Evolutionary conservation across 2,113 vertebrate species (phyloP).

Genomic region (Prionailurus bengalensis): DNA sequence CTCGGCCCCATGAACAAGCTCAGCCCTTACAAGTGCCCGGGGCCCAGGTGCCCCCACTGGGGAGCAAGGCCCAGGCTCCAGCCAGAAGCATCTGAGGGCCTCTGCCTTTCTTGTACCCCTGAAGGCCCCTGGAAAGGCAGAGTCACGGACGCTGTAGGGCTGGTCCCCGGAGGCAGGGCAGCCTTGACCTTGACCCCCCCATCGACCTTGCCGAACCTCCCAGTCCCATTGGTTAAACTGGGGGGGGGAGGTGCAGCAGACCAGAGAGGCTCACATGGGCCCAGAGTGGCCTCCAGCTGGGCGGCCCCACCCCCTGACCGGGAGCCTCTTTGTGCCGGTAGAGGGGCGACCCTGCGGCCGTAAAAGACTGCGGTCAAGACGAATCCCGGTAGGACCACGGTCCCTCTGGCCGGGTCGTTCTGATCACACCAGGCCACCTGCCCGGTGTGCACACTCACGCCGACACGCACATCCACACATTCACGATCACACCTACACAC

Average conservation of each 20-base stretch:
- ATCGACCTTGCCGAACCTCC: too few species aligned
- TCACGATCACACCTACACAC: fast-evolving
- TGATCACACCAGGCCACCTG: too few species aligned
- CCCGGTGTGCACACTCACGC: background rate
- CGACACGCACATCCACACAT: fast-evolving
- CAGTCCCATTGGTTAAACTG: too few species aligned
- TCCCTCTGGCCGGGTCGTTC: background rate
- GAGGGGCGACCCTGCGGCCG: background rate
- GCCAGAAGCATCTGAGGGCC: too few species aligned
- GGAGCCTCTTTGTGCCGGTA: fast-evolving
- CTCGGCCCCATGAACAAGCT: too few species aligned
- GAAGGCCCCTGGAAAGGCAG: background rate
- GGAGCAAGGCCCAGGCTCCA: background rate
- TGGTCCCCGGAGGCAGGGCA: background rate
- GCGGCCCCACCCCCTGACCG: background rate
- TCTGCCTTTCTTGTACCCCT: too few species aligned
- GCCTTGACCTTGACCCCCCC: too few species aligned
- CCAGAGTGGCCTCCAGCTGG: background rate
- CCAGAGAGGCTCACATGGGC: background rate
- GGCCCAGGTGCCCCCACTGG: fast-evolving
- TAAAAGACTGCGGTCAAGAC: too few species aligned
- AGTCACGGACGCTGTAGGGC: background rate
- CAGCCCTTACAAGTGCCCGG: background rate
- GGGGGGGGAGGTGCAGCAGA: background rate
- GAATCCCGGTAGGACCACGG: background rate